Conservation (phyloP, 2,113 vertebrate species). For the Aegotheles bennettii region DNA sequence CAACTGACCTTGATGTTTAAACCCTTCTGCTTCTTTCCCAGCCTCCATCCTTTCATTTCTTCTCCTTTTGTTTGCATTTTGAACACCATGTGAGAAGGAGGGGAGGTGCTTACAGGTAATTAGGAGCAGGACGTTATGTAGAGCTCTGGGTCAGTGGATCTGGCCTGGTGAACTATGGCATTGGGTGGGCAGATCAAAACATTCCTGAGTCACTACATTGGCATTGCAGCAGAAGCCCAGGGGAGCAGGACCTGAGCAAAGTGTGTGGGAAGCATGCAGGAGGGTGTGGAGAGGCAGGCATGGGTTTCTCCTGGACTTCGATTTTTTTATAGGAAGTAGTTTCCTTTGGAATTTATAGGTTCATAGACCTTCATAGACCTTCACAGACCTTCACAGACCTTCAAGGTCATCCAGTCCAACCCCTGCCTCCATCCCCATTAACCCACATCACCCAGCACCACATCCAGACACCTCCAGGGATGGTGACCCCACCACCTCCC, state of each 20-base stretch:
- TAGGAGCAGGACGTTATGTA: not conserved
- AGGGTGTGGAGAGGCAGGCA: not conserved
- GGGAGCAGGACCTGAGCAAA: too few species aligned
- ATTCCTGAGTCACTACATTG: conserved; percentile 6
- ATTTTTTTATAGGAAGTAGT: not conserved
- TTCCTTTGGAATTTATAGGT: not conserved
- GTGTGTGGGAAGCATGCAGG: too few species aligned
- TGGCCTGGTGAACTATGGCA: conserved; percentile 21
- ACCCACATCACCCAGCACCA: too few species aligned
- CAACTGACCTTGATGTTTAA: not conserved
- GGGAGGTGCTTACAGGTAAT: not conserved
- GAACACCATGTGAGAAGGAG: not conserved
- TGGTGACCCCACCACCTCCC: too few species aligned
- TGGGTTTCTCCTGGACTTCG: not conserved
- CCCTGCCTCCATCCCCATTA: too few species aligned
- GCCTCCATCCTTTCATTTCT: not conserved
- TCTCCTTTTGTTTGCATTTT: not conserved
- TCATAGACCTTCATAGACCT: too few species aligned
- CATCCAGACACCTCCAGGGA: too few species aligned
- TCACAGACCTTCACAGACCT: too few species aligned
- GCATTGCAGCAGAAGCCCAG: not conserved
- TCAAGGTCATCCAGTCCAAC: too few species aligned
- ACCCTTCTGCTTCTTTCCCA: rapidly evolving
- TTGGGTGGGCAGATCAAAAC: conserved; percentile 31
- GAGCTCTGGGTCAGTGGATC: conserved; percentile 49